Conservation (phyloP, 1,140 invertebrate species). For the Zaprionus capensis region DNA sequence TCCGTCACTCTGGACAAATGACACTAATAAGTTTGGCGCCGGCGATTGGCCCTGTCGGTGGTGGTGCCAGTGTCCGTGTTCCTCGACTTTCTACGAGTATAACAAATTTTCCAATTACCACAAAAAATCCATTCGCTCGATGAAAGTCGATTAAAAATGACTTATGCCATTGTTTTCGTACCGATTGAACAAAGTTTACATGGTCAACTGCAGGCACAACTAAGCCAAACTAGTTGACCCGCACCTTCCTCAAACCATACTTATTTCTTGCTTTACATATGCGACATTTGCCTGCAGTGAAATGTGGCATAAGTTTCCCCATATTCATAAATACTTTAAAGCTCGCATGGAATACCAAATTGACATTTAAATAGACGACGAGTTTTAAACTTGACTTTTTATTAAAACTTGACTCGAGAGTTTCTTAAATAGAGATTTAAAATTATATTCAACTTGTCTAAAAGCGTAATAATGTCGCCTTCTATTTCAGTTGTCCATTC, state of each 20-base stretch:
- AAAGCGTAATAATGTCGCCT: not conserved
- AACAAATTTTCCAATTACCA: conserved; percentile 54
- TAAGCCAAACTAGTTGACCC: not conserved
- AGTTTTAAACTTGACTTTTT: no score
- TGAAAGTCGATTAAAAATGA: conserved; percentile 56
- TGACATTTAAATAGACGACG: not conserved
- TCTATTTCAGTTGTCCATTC: not conserved
- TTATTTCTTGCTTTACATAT: no score
- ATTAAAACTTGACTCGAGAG: no score
- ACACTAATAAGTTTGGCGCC: conserved; percentile 42
- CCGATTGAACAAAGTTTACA: conserved; percentile 28
- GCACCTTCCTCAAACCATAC: no score
- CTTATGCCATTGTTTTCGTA: conserved; percentile 48
- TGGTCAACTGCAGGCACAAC: conserved; percentile 2
- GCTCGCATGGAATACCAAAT: not conserved
- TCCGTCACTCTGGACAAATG: conserved; percentile 32
- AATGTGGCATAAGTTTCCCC: not conserved
- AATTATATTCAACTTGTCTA: not conserved
- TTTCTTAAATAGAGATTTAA: not conserved
- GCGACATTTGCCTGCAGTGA: not conserved
- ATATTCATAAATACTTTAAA: not conserved
- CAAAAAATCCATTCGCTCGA: conserved; percentile 45
- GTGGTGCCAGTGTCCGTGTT: no score
- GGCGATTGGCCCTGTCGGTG: not conserved
- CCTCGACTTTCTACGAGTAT: conserved; percentile 6